Percentiles rank a stretch among this genome's conserved stretches.
These are phyloP conservation scores for Ashinkailepas kermadecensis DNA, from an alignment of 2,888 invertebrate species.

Conservation along the genomic window DNA sequence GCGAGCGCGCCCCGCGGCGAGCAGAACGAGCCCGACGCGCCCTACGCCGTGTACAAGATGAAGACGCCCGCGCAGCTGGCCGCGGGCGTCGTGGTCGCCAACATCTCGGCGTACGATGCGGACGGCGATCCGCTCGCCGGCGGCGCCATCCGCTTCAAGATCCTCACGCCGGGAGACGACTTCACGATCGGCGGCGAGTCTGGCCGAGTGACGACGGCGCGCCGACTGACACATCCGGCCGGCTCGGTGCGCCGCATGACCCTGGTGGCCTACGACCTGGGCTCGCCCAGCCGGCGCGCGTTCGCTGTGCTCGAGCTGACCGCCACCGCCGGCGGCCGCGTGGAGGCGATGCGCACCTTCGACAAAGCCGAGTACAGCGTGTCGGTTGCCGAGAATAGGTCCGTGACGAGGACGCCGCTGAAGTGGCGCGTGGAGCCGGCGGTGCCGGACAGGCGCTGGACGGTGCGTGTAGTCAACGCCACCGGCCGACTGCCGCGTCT, in stretches of 20 bases:
- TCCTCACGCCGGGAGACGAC: not conserved
- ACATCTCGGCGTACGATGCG: not conserved
- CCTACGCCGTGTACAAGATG: not conserved
- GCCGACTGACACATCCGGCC: no score
- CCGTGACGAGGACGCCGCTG: not conserved
- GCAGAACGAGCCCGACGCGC: not conserved
- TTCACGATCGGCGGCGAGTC: not conserved
- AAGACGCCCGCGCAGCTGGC: not conserved
- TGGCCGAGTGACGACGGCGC: not conserved
- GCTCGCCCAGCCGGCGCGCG: not conserved
- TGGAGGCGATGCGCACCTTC: not conserved
- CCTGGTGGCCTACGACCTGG: not conserved
- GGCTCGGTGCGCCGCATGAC: not conserved
- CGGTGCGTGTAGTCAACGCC: not conserved
- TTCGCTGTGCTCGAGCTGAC: not conserved
- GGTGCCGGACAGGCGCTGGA: not conserved
- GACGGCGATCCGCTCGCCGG: not conserved
- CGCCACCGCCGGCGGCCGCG: not conserved
- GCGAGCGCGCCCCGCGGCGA: not conserved
- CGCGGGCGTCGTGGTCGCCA: not conserved
- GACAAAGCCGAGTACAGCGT: not conserved
- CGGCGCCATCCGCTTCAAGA: not conserved
- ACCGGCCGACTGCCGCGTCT: not conserved
- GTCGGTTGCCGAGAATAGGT: not conserved
- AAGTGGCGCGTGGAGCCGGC: not conserved